A percentile compares a stretch with the other conserved stretches of the same genome.
Evolutionary conservation across 2,888 invertebrate species (phyloP).

Genomic region (Dorcus hopei): DNA sequence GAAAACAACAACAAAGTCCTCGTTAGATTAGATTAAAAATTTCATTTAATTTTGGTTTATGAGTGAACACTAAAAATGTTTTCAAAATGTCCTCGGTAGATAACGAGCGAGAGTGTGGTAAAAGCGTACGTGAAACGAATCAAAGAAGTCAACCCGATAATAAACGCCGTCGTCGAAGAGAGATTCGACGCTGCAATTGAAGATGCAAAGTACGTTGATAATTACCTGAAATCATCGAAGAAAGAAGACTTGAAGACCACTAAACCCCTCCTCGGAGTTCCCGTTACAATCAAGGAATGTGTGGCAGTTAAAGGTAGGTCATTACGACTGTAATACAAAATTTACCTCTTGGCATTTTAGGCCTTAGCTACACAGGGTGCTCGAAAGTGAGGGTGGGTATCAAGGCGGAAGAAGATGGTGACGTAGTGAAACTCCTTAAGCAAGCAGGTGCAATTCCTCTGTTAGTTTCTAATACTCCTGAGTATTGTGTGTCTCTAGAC

Average conservation of each 20-base stretch:
- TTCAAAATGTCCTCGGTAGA: slow-evolving; percentile 3
- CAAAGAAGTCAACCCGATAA: slow-evolving; percentile 70
- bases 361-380: slow-evolving; percentile 46
- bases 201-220: slow-evolving; percentile 73
- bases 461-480: slow-evolving; percentile 81
- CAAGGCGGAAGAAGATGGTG: slow-evolving; percentile 65
- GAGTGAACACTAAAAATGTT: background rate
- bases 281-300: slow-evolving; percentile 82
- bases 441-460: slow-evolving; percentile 78
- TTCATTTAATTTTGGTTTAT: background rate
- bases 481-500: slow-evolving; percentile 87
- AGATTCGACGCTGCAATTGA: slow-evolving; percentile 70
- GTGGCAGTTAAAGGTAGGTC: slow-evolving; percentile 69
- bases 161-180: slow-evolving; percentile 80
- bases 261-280: slow-evolving; percentile 78
- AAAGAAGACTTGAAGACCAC: slow-evolving; percentile 58
- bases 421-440: slow-evolving; percentile 59
- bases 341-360: slow-evolving; percentile 42
- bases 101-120: slow-evolving; percentile 48
- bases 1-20: too few relatives aligned
- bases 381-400: slow-evolving; percentile 37
- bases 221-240: slow-evolving; percentile 50
- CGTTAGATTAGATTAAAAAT: background rate
- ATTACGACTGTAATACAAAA: slow-evolving; percentile 13
- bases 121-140: slow-evolving; percentile 72